Conservation (phyloP, 2,113 vertebrate species). For the Coptodon rendalli region DNA sequence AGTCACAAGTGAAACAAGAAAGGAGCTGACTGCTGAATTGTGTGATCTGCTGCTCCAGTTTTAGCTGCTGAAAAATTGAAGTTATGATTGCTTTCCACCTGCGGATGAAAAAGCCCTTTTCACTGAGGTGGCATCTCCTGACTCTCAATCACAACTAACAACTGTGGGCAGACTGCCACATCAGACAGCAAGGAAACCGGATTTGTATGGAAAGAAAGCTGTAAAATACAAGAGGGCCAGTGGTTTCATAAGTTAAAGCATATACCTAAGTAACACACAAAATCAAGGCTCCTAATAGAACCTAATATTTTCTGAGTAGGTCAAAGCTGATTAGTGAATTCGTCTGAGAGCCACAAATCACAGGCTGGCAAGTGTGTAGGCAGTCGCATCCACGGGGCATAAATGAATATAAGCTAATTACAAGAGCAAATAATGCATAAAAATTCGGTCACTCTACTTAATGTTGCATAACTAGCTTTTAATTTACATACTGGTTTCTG, state of each 20-base stretch:
- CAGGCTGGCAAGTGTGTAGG: not conserved
- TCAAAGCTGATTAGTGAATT: not conserved
- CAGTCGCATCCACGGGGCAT: not conserved
- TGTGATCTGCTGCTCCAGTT: not conserved
- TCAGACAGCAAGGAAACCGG: not conserved
- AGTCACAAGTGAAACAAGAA: not conserved
- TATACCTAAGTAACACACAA: not conserved
- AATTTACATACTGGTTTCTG: not conserved
- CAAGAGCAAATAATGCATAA: not conserved
- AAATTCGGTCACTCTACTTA: not conserved
- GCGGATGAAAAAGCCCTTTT: not conserved
- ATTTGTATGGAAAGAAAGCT: not conserved
- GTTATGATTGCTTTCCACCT: not conserved
- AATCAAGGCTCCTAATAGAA: not conserved
- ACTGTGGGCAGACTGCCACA: not conserved
- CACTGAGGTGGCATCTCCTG: not conserved
- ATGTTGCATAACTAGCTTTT: not conserved
- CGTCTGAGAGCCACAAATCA: not conserved
- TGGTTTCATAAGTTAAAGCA: not conserved
- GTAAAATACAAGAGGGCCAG: not conserved
- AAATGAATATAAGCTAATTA: not conserved
- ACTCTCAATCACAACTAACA: not conserved
- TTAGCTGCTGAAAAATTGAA: not conserved
- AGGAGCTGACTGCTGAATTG: not conserved
- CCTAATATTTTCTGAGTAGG: not conserved